A percentile compares a stretch with the other conserved stretches of the same genome.
Evolutionary conservation across 2,113 vertebrate genomes (phyloP).

Genomic region (Laticauda laticaudata): DNA sequence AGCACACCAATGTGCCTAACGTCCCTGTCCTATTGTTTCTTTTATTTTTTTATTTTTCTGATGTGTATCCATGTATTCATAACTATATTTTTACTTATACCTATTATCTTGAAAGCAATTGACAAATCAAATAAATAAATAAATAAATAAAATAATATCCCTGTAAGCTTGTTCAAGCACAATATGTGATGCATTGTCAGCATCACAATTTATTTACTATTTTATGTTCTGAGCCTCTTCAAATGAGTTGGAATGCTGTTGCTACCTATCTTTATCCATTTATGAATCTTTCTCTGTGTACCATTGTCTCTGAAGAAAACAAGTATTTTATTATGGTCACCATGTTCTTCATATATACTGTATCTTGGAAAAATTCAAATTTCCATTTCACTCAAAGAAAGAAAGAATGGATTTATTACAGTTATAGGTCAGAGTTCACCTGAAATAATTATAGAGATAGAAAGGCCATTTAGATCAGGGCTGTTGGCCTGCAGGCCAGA

Average conservation of each 20-base stretch:
- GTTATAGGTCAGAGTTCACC: background rate
- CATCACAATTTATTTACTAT: background rate
- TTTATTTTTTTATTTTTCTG: no score
- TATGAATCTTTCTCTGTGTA: background rate
- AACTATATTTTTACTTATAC: no score
- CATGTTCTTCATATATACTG: background rate
- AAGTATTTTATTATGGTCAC: background rate
- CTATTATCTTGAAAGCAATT: no score
- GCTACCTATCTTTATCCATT: background rate
- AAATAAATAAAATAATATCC: background rate
- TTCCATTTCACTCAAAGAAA: background rate
- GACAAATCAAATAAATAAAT: no score
- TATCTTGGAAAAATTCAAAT: background rate
- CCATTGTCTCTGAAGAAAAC: background rate
- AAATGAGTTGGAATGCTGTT: background rate
- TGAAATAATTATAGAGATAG: background rate
- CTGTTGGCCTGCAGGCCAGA: no score
- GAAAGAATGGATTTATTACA: background rate
- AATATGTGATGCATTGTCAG: background rate
- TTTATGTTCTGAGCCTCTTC: background rate
- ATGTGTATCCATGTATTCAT: no score
- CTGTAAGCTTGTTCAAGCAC: background rate
- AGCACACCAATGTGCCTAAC: no score
- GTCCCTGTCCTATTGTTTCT: no score
- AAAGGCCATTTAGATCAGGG: background rate